A percentile compares a stretch with the other conserved stretches of the same genome.
phyloP scores from a whole-genome alignment of 2,797 vertebrate genomes.

The Eremophila alpestris region DNA sequence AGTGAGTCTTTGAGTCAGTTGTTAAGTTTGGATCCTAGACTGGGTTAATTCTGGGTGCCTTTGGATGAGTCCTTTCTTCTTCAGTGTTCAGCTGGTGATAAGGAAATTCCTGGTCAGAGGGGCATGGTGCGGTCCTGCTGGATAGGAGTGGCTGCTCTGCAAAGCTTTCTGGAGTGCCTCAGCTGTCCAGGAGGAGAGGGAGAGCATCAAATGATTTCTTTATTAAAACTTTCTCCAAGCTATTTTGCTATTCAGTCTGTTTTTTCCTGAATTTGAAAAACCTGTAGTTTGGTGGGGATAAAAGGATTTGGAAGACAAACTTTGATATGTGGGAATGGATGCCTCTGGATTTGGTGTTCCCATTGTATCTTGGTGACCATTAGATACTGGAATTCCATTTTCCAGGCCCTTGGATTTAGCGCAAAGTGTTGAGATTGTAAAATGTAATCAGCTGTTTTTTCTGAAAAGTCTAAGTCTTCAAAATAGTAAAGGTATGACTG shows the following conservation, averaged over 20 bases:
- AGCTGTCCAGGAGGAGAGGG: background rate
- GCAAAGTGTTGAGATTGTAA: background rate
- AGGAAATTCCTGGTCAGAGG: background rate
- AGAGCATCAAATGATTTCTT: background rate
- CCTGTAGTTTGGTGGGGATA: background rate
- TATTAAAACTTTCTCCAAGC: background rate
- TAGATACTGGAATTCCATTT: background rate
- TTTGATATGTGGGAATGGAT: background rate
- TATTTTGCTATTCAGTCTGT: background rate
- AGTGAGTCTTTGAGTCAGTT: background rate
- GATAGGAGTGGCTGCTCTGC: background rate
- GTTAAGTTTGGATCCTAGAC: background rate
- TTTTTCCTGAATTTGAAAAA: background rate
- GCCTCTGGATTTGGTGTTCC: background rate
- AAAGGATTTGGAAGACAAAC: background rate
- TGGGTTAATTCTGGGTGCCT: background rate
- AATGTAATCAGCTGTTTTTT: background rate
- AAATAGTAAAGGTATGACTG: background rate
- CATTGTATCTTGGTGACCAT: background rate
- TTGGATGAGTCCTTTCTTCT: background rate
- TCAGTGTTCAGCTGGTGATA: background rate
- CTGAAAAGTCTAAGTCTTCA: background rate
- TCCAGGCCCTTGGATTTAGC: background rate
- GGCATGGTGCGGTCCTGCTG: accelerated
- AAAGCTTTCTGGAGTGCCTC: background rate